Conservation (phyloP, 2,113 vertebrate species). For the Tachysurus fulvidraco region DNA sequence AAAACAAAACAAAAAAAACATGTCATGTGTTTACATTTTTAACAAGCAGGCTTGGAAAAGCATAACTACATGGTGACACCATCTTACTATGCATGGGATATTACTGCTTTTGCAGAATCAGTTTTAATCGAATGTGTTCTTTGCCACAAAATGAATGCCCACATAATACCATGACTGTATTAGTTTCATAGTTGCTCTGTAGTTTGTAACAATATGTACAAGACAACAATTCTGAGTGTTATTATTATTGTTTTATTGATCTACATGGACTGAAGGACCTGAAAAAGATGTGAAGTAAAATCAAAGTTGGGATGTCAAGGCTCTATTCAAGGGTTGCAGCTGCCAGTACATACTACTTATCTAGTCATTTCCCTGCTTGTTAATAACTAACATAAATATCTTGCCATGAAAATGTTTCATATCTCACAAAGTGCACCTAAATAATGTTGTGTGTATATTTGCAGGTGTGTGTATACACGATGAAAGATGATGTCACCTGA, state of each 20-base stretch:
- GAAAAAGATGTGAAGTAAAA: not conserved
- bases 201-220: not conserved
- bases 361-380: not conserved
- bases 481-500: constrained; percentile 74
- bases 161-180: not conserved
- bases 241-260: not conserved
- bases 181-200: not conserved
- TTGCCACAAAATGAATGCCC: not conserved
- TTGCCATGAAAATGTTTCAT: not conserved
- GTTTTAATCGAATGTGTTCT: not conserved
- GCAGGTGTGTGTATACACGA: not conserved
- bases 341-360: not conserved
- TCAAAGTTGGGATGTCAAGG: not conserved
- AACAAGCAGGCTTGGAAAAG: not conserved
- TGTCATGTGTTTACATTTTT: not conserved
- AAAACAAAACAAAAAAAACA: not conserved
- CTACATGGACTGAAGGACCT: not conserved
- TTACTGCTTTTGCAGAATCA: not conserved
- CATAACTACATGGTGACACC: not conserved
- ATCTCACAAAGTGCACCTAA: not conserved
- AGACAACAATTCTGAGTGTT: not conserved
- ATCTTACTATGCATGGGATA: not conserved
- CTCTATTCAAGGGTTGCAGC: not conserved
- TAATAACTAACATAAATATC: not conserved
- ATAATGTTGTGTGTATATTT: not conserved